Conservation (phyloP, 2,113 vertebrate species). For the Sporophila hypoxantha region DNA sequence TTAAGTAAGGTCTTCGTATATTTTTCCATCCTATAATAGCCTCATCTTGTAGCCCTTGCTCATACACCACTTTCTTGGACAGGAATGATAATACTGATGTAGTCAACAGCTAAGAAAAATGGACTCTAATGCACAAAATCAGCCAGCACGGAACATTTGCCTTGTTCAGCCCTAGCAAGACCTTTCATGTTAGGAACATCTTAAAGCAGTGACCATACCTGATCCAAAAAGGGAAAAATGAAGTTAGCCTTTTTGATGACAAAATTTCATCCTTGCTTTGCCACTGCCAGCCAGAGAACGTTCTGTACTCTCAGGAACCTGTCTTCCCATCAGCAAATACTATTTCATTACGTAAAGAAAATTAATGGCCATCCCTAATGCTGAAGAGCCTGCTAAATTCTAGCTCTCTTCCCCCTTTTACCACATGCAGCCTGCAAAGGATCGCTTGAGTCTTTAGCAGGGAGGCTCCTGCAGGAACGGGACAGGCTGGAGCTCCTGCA, state of each 20-base stretch:
- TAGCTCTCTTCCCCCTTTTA: not conserved
- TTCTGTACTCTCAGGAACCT: not conserved
- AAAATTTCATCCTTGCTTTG: not conserved
- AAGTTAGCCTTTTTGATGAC: not conserved
- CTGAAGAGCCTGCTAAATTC: not conserved
- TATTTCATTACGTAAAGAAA: not conserved
- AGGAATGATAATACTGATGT: not conserved
- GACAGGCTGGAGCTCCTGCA: too few species aligned
- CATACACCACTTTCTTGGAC: not conserved
- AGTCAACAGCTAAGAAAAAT: not conserved
- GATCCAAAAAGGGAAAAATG: not conserved
- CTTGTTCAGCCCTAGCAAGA: not conserved
- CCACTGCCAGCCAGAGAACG: not conserved
- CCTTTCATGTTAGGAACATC: not conserved
- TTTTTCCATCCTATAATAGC: not conserved
- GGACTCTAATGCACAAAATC: not conserved
- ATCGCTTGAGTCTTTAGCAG: accelerated
- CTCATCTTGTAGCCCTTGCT: not conserved
- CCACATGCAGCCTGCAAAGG: not conserved
- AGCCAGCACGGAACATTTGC: not conserved
- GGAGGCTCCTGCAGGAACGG: not conserved
- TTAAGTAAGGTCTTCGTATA: not conserved
- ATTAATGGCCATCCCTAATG: not conserved
- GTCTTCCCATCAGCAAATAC: not conserved
- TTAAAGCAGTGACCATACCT: not conserved